These are phyloP conservation scores for Gallinago stenura DNA, from an alignment of 2,797 vertebrate genomes.

Conservation along the genomic window DNA sequence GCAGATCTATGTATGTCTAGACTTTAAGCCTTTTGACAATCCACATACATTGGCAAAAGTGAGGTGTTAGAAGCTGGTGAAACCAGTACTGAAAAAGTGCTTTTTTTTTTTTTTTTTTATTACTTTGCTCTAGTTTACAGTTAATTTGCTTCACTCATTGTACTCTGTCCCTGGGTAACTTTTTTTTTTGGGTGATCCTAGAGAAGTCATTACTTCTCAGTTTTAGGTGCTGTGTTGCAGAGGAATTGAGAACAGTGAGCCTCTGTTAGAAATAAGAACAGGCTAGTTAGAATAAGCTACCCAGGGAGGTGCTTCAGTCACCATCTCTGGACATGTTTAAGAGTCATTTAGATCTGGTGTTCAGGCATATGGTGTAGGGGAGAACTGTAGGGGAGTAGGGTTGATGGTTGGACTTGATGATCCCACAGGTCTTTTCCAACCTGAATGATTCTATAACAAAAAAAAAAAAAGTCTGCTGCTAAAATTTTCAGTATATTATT, in stretches of 20 bases:
- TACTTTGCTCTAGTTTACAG: not conserved
- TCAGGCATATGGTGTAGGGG: too few relatives aligned
- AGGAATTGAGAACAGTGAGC: not conserved
- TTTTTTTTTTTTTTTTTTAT: not conserved
- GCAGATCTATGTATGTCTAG: not conserved
- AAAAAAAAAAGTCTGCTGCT: not conserved
- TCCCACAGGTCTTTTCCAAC: too few relatives aligned
- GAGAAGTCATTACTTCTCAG: fast-evolving
- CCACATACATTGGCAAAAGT: not conserved
- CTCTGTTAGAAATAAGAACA: not conserved
- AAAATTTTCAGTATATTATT: not conserved
- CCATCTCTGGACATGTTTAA: too few relatives aligned
- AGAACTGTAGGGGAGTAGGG: too few relatives aligned
- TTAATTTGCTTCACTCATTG: not conserved
- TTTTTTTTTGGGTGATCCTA: not conserved
- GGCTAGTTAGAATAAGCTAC: too few relatives aligned
- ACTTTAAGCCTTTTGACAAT: not conserved
- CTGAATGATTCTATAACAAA: too few relatives aligned
- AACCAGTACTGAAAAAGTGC: not conserved
- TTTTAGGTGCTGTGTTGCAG: not conserved
- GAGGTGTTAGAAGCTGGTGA: not conserved
- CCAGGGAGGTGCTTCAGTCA: too few relatives aligned
- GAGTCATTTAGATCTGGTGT: too few relatives aligned
- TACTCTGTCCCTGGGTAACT: not conserved
- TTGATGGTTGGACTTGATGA: too few relatives aligned